Evolutionary conservation across 1,140 invertebrate genomes (phyloP).

Genomic region (Leptopilina boulardi): DNA sequence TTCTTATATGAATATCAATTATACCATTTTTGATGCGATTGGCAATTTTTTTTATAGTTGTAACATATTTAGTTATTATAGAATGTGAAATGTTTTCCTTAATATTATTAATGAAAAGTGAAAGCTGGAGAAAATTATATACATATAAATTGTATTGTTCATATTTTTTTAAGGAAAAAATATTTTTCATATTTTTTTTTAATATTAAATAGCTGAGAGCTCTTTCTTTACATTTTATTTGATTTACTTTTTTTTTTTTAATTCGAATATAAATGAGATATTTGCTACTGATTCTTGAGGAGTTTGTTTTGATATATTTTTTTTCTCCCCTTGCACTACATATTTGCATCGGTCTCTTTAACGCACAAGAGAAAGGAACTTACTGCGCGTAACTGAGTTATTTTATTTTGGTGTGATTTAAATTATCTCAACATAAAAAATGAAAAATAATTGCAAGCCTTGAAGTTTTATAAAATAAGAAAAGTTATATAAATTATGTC

Average conservation of each 20-base stretch:
- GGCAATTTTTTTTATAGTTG: too few species aligned
- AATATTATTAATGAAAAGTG: too few species aligned
- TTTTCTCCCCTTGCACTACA: background rate
- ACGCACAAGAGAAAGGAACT: conserved; percentile 3
- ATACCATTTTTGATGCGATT: too few species aligned
- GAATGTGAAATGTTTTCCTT: too few species aligned
- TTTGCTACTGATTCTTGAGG: background rate
- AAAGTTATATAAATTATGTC: background rate
- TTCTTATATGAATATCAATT: too few species aligned
- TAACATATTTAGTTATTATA: too few species aligned
- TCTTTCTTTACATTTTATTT: background rate
- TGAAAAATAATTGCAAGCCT: background rate
- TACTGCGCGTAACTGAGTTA: background rate
- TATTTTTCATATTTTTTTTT: background rate
- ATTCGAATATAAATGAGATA: background rate
- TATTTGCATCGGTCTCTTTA: conserved; percentile 3
- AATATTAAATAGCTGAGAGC: background rate
- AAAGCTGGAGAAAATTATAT: too few species aligned
- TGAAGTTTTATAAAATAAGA: background rate
- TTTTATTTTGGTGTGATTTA: background rate
- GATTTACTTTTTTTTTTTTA: too few species aligned
- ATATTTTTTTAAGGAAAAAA: too few species aligned
- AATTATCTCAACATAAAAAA: background rate
- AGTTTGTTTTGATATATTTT: background rate
- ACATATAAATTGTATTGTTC: too few species aligned